Conservation (phyloP, 1,140 invertebrate species). For the Drosophila mojavensis region DNA sequence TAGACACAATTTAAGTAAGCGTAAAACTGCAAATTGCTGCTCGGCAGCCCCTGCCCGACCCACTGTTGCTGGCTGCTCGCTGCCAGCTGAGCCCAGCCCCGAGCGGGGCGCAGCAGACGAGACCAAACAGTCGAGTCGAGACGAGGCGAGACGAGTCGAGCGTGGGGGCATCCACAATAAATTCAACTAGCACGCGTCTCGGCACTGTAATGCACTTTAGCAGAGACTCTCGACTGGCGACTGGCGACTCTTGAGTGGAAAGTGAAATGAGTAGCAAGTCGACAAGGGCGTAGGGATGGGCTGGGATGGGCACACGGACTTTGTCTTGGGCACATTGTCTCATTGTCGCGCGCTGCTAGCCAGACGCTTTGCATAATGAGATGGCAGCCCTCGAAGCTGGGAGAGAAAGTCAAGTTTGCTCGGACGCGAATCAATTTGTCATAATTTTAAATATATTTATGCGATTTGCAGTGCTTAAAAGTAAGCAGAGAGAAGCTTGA, state of each 20-base stretch:
- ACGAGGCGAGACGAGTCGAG: not conserved
- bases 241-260: constrained; percentile 1
- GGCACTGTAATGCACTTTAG: constrained; percentile 61
- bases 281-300: constrained; percentile 14
- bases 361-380: constrained; percentile 75
- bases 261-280: not conserved
- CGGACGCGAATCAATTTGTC: constrained; percentile 71
- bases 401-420: constrained; percentile 51
- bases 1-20: constrained; percentile 82
- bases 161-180: constrained; percentile 49
- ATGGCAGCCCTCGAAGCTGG: constrained; percentile 48
- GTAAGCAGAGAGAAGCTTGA: not conserved
- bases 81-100: not conserved
- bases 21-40: constrained; percentile 81
- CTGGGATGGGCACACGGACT: constrained; percentile 32
- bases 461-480: constrained; percentile 3
- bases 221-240: constrained; percentile 11
- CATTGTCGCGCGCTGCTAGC: constrained; percentile 69
- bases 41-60: constrained; percentile 7
- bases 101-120: not conserved
- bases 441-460: constrained; percentile 68
- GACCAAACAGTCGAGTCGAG: not conserved
- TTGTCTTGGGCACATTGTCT: constrained; percentile 53
- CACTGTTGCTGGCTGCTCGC: constrained; percentile 6
- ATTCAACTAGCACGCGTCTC: constrained; percentile 71